A percentile compares a stretch with the other conserved stretches of the same genome.
Evolutionary conservation across 2,797 vertebrate species (phyloP).

Genomic region (Pseudopleuronectes americanus): DNA sequence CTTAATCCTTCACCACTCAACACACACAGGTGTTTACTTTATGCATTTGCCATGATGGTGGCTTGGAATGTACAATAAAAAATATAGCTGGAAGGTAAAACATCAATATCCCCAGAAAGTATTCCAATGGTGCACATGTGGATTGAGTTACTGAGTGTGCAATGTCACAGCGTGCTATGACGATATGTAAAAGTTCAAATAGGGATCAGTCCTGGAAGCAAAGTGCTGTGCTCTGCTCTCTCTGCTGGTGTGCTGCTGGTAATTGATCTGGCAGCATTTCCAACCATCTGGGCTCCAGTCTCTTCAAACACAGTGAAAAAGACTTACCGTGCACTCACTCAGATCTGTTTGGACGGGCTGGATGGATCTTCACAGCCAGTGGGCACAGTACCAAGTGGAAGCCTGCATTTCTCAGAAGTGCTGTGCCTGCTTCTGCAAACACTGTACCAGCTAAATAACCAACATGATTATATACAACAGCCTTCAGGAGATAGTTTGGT

Average conservation of each 20-base stretch:
- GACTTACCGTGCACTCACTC: slow-evolving; percentile 45
- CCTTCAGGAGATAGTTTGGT: not conserved
- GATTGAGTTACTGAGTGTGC: slow-evolving; percentile 57
- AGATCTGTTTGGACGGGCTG: slow-evolving; percentile 50
- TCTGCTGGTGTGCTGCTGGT: slow-evolving; percentile 67
- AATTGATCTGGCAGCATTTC: slow-evolving; percentile 80
- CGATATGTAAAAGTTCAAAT: slow-evolving; percentile 62
- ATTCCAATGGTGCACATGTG: slow-evolving; percentile 48
- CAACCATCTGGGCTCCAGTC: slow-evolving; percentile 71
- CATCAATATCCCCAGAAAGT: slow-evolving; percentile 29
- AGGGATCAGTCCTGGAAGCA: slow-evolving; percentile 55
- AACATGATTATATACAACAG: slow-evolving; percentile 2
- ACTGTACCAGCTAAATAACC: slow-evolving; percentile 22
- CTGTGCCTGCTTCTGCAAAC: slow-evolving; percentile 25
- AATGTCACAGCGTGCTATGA: slow-evolving; percentile 63
- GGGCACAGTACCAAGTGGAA: slow-evolving; percentile 29
- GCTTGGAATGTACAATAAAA: slow-evolving; percentile 61
- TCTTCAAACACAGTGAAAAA: slow-evolving; percentile 66
- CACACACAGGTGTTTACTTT: slow-evolving; percentile 65
- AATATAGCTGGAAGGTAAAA: slow-evolving; percentile 58
- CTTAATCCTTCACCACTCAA: slow-evolving; percentile 42
- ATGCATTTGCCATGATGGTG: slow-evolving; percentile 42
- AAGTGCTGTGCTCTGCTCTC: slow-evolving; percentile 48
- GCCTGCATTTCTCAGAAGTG: slow-evolving; percentile 22
- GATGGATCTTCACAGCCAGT: slow-evolving; percentile 25